phyloP scores from a whole-genome alignment of 2,888 invertebrate species.

The Caenorhabditis sp. region DNA sequence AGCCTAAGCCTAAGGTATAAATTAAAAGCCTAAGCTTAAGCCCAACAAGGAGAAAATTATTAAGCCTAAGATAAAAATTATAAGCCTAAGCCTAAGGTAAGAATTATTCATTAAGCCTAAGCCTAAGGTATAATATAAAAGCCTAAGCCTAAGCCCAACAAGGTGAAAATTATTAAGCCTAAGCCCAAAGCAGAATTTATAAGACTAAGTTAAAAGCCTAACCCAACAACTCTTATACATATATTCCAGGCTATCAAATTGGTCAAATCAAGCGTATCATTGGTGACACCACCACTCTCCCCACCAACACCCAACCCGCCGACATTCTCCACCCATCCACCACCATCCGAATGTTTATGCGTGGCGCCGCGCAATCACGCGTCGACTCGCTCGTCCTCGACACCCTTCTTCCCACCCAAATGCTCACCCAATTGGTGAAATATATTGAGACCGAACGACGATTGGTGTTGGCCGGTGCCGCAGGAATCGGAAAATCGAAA shows the following conservation, averaged over 20 bases:
- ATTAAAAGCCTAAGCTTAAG: no score
- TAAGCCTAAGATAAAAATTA: no score
- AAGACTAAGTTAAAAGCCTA: no score
- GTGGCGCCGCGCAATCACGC: slow-evolving; percentile 81
- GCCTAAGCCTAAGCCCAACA: no score
- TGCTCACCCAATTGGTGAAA: slow-evolving; percentile 87
- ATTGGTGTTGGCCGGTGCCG: slow-evolving; percentile 91
- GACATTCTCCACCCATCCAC: slow-evolving; percentile 60
- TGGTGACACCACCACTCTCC: slow-evolving; percentile 1
- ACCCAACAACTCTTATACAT: no score
- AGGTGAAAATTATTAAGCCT: no score
- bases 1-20: no score
- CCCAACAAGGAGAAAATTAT: no score
- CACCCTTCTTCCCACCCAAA: slow-evolving; percentile 62
- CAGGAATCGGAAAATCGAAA: slow-evolving; percentile 77
- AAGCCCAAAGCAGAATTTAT: no score
- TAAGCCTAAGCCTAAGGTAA: no score
- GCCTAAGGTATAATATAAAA: no score
- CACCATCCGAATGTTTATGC: slow-evolving; percentile 57
- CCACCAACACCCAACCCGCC: slow-evolving; percentile 22
- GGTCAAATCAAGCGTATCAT: slow-evolving; percentile 72
- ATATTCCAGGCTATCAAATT: slow-evolving; percentile 86
- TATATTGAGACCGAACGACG: slow-evolving; percentile 89
- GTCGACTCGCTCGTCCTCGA: slow-evolving; percentile 81
- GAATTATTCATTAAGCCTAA: no score